Conservation (phyloP, 2,888 invertebrate species). For the Protophormia terraenovae region DNA sequence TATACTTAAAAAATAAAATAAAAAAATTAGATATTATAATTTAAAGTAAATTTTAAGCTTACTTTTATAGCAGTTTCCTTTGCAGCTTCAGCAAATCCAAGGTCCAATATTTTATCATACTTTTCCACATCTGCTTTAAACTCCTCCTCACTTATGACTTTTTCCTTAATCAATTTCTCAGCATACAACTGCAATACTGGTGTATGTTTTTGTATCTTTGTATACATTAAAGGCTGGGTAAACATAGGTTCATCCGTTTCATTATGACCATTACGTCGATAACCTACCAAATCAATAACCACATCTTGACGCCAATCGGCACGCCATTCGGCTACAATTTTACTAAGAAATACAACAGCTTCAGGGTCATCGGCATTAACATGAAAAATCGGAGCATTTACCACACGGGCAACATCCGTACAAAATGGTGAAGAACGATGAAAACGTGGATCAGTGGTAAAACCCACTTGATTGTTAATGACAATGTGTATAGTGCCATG, state of each 20-base stretch:
- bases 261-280: conserved; percentile 95
- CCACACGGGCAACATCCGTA: conserved; percentile 93
- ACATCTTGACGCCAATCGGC: conserved; percentile 92
- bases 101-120: conserved; percentile 83
- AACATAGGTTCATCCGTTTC: conserved; percentile 97
- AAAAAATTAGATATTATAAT: not conserved
- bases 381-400: conserved; percentile 96
- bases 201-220: conserved; percentile 87
- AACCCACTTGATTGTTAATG: conserved; percentile 91
- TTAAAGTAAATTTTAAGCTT: not conserved
- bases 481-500: conserved; percentile 86
- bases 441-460: conserved; percentile 94
- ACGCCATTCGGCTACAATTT: conserved; percentile 94
- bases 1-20: conserved; percentile 82
- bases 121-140: conserved; percentile 82
- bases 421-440: conserved; percentile 94
- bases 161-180: conserved; percentile 87
- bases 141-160: conserved; percentile 87
- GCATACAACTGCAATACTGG: conserved; percentile 88
- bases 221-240: conserved; percentile 97
- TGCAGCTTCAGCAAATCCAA: conserved; percentile 85
- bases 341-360: conserved; percentile 94
- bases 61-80: conserved; percentile 82
- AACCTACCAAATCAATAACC: conserved; percentile 91
- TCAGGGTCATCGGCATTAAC: conserved; percentile 97